A percentile compares a stretch with the other conserved stretches of the same genome.
Conservation (phyloP, 1,140 invertebrate genomes). For the Artemia franciscana region DNA sequence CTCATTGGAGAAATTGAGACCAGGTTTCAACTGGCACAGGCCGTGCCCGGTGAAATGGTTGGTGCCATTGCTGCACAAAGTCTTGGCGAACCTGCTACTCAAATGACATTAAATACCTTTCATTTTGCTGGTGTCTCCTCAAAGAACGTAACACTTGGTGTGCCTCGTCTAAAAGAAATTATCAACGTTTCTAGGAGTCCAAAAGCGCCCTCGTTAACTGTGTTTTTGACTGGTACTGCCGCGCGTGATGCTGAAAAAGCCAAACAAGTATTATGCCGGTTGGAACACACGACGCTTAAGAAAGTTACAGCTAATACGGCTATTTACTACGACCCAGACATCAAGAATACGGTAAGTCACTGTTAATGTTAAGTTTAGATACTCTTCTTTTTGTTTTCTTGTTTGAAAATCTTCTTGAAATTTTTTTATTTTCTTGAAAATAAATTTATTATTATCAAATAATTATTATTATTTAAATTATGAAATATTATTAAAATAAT, state of each 20-base stretch:
- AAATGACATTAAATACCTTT: constrained; percentile 99
- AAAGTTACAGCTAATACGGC: constrained; percentile 96
- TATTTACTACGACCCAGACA: constrained; percentile 98
- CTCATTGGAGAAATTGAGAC: constrained; percentile 97
- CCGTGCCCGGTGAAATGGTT: constrained; percentile 90
- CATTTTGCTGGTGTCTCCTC: constrained; percentile 99
- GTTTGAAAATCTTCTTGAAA: no score
- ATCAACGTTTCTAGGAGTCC: constrained; percentile 98
- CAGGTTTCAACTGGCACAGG: constrained; percentile 87
- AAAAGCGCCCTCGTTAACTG: constrained; percentile 94
- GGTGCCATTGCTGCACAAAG: constrained; percentile 94
- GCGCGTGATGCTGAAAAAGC: constrained; percentile 96
- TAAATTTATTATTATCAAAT: no score
- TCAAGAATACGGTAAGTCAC: constrained; percentile 63
- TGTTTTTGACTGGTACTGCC: constrained; percentile 82
- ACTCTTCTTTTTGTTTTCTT: no score
- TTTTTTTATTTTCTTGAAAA: no score
- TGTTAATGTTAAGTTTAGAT: no score
- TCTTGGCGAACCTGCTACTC: constrained; percentile 94
- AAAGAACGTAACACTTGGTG: constrained; percentile 98
- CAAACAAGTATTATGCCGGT: constrained; percentile 87
- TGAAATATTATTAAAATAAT: no score
- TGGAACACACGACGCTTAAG: constrained; percentile 90
- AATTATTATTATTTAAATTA: no score
- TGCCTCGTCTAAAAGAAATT: constrained; percentile 90